Base-by-base conservation (phyloP, 2,113 vertebrate species). In the Chionis minor region DNA sequence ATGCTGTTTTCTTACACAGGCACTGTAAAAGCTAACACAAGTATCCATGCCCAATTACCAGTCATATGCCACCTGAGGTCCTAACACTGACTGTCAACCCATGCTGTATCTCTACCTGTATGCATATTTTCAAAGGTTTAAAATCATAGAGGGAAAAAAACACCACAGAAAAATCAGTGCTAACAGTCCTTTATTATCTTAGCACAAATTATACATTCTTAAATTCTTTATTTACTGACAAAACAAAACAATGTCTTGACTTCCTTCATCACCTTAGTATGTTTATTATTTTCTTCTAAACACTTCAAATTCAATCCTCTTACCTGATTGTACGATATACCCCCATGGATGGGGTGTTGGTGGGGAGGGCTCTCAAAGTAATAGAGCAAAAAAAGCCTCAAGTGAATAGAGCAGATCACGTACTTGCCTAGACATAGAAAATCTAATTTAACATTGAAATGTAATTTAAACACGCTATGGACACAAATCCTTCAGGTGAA, bases 151-250 rank as follows among this genome's bases (percentile, higher is more conserved):
- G 32, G 8, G 12, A 20, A 8, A 49, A 49, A 93, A 88, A 85
- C 20, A 51, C 33, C 86, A 92, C 58, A 89, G 47, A 33, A 85
- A 33, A 95, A 59, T 49, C n/a, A 75, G 51, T 9, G 6, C 35
- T 69, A 52, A 85, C 14, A 92, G 56, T 55, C 63, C n/a, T 94
- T 85, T 45, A 93, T 77, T 94, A 96, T 56, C 70, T 91, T 66
- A 95, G 62, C 42, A 90, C 38, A 65, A 94, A 88, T 19, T 56
- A 94, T 10, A 58, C 62, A 82, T 71, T 92, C 79, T 78, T 65
- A 88, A 44, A 35, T 45, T 49, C 65, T 65, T 89, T 45, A 78
- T 79, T 90, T 85, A 88, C 52, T 40, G 45, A 55, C 17, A 92
- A 86, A 93, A 94, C 15, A 49, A 7, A 93, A 94, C 15, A 49